Base-by-base conservation (phyloP, 2,113 vertebrate species). In the Pteropus alecto region DNA sequence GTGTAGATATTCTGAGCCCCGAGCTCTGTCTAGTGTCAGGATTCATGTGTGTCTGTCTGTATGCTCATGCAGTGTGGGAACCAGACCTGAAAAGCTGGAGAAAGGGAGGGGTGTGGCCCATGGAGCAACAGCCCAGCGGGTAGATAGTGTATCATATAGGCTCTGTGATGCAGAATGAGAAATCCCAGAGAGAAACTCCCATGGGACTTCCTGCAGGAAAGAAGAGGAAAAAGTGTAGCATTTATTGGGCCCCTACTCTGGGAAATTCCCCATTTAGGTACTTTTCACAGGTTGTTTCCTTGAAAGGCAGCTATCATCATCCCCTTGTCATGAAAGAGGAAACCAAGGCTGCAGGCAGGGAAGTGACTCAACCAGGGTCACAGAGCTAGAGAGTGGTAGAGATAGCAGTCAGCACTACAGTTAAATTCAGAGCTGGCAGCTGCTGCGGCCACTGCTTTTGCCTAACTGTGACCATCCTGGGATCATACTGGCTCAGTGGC, bases 351-450 rank as follows among this genome's bases (percentile, higher is more conserved):
- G 2, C 58, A 26, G 77, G 85, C 76, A 18, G 26, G 87, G 90
- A 95, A 78, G 60, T 96, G 96, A 97, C 93, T 94, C 93, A 71
- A 4, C 22, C 38, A 33, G 4, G 56, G 90, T 92, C 92, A 87
- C 85, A 12, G 77, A 63, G 92, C 67, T 46, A 12, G 78, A 78
- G 26, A 0, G 73, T 18, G 21, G 33, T 6, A 21, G 87, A 11
- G 83, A 15, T 0, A 6, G 67, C 38, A 33, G 30, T 58, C 65
- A 61, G 6, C 24, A 0, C 51, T 5, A 0, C n/a, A 6, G 33
- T 54, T 16, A 15, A 21, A 10, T 26, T n/a, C 22, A 22, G 24
- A n/a, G 70, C 84, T 9, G 30, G 56, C 38, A 15, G 71, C 77
- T 12, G 61, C 63, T 24, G 0, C 0, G 0, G 83, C 28, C 38